Conservation (phyloP, 2,888 invertebrate genomes). For the Congeria kusceri region DNA sequence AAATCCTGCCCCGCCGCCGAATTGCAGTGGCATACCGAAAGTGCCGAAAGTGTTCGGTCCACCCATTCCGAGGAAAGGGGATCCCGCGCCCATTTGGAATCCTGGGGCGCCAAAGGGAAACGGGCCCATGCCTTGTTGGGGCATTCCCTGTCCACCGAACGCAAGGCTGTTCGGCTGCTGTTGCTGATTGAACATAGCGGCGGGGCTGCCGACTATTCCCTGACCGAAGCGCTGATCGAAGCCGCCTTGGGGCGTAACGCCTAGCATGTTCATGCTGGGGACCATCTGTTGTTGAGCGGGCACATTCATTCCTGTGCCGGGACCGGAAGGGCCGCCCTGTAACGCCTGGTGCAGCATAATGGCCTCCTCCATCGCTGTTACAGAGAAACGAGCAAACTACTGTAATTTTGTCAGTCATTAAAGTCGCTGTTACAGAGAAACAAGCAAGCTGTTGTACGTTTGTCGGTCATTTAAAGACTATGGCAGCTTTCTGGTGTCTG, state of each 20-base stretch:
- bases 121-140: not conserved
- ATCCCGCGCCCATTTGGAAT: no score
- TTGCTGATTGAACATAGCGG: conserved; percentile 9
- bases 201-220: conserved; percentile 3
- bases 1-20: not conserved
- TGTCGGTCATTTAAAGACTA: no score
- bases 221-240: conserved; percentile 27
- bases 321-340: conserved; percentile 33
- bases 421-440: no score
- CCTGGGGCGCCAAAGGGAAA: not conserved
- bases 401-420: not conserved
- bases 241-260: not conserved
- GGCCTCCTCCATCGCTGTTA: conserved; percentile 35
- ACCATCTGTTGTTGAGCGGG: not conserved
- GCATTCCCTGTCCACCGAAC: not conserved
- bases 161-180: not conserved
- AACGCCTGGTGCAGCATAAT: conserved; percentile 30
- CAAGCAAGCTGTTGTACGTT: no score
- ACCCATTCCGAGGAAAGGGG: not conserved
- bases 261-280: conserved; percentile 33
- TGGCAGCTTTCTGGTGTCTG: no score
- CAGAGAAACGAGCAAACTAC: not conserved
- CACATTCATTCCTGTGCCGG: conserved; percentile 12
- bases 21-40: no score
- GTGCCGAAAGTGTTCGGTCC: not conserved